Percentiles rank a stretch among this genome's conserved stretches.
Evolutionary conservation across 2,888 invertebrate species (phyloP).

Genomic region (Apomyelois bistriatella): DNA sequence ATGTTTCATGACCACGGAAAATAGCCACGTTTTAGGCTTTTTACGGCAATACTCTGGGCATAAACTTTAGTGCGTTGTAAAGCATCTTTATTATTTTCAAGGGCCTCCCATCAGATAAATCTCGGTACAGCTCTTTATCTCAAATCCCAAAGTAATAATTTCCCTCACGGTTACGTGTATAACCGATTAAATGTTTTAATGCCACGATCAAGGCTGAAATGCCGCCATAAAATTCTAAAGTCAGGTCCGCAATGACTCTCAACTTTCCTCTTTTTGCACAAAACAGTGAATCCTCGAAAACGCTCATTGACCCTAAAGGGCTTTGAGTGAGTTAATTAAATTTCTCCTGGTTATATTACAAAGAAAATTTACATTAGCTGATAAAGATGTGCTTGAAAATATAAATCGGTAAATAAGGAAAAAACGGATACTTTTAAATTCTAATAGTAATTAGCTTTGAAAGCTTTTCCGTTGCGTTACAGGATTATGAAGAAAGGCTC

Average conservation of each 20-base stretch:
- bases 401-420: conserved; percentile 30
- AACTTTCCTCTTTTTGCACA: conserved; percentile 58
- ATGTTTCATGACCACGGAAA: not conserved
- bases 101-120: not conserved
- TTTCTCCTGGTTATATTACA: conserved; percentile 65
- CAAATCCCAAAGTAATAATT: conserved; percentile 11
- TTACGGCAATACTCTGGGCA: not conserved
- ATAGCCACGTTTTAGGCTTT: not conserved
- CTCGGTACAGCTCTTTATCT: not conserved
- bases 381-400: conserved; percentile 39
- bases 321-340: conserved; percentile 61
- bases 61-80: conserved; percentile 3
- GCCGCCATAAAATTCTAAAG: conserved; percentile 49
- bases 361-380: conserved; percentile 54
- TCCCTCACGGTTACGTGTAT: conserved; percentile 25
- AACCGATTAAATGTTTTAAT: conserved; percentile 55
- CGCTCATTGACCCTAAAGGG: conserved; percentile 56
- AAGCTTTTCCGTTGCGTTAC: conserved; percentile 8
- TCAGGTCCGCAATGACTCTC: conserved; percentile 49
- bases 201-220: conserved; percentile 51
- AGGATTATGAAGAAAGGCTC: conserved; percentile 6
- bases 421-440: conserved; percentile 11
- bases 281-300: conserved; percentile 49
- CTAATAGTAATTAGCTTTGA: conserved; percentile 2
- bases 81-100: conserved; percentile 5